A percentile compares a stretch with the other conserved stretches of the same genome.
Conservation (phyloP, 2,888 invertebrate genomes). For the Brachylomia viminalis region DNA sequence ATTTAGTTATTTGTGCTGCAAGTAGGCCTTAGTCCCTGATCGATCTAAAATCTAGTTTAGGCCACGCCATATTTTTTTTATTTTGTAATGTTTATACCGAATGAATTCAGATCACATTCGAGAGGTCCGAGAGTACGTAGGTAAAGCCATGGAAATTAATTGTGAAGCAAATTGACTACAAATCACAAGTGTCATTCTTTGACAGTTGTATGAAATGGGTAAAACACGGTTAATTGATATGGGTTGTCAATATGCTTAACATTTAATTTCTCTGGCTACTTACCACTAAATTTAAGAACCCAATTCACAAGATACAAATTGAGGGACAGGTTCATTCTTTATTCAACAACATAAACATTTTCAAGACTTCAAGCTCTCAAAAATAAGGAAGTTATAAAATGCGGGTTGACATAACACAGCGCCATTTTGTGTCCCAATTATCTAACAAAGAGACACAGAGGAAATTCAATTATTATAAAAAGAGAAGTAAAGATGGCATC, state of each 20-base stretch:
- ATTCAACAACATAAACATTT: conserved; percentile 13
- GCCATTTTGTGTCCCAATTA: conserved; percentile 32
- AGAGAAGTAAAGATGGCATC: conserved; percentile 19
- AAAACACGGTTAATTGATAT: too few species aligned
- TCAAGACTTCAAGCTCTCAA: not conserved
- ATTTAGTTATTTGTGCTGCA: not conserved
- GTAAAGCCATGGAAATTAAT: too few species aligned
- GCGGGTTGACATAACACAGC: not conserved
- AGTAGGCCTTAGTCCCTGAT: not conserved
- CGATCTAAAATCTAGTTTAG: not conserved
- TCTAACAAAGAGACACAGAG: conserved; percentile 28
- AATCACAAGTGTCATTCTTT: too few species aligned
- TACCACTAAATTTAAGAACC: not conserved
- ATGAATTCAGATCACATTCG: not conserved
- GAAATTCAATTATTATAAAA: conserved; percentile 53
- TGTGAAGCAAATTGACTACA: too few species aligned
- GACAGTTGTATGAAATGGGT: too few species aligned
- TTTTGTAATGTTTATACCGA: not conserved
- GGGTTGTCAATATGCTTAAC: too few species aligned
- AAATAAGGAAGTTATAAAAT: conserved; percentile 8
- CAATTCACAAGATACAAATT: not conserved
- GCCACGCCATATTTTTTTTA: not conserved
- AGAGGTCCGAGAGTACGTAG: not conserved
- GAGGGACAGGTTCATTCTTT: not conserved
- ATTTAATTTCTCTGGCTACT: too few species aligned